A percentile compares a stretch with the other conserved stretches of the same genome.
Evolutionary conservation across 2,113 vertebrate genomes (phyloP).

Genomic region (Zosterops japonicus): DNA sequence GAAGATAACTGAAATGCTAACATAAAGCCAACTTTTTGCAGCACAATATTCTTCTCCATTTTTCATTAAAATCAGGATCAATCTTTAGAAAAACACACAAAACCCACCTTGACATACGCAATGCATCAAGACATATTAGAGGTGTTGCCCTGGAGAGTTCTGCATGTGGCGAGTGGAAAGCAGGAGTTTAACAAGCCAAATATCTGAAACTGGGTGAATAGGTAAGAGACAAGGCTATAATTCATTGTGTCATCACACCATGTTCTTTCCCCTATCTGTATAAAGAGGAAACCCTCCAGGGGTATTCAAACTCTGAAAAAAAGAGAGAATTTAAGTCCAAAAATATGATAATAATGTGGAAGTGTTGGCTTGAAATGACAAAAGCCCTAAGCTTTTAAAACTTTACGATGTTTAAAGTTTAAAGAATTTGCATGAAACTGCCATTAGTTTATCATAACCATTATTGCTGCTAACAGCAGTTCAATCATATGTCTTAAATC

Average conservation of each 20-base stretch:
- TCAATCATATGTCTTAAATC: conserved; percentile 38
- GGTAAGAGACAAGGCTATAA: conserved; percentile 16
- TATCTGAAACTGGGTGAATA: neutral
- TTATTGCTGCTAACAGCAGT: conserved; percentile 39
- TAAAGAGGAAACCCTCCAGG: neutral
- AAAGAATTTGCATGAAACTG: conserved; percentile 54
- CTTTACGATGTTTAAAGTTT: conserved; percentile 28
- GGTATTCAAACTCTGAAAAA: neutral
- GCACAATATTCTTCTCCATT: neutral
- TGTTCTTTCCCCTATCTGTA: neutral
- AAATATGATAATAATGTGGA: neutral
- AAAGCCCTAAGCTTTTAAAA: conserved; percentile 35
- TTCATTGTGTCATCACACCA: neutral
- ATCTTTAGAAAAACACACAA: neutral
- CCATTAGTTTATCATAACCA: conserved; percentile 44
- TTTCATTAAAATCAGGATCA: neutral
- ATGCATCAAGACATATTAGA: neutral
- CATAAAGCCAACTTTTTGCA: neutral
- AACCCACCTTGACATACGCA: neutral
- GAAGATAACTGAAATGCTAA: neutral
- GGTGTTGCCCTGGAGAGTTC: conserved; percentile 5
- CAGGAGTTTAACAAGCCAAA: neutral
- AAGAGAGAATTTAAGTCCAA: conserved; percentile 9
- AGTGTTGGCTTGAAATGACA: conserved; percentile 5
- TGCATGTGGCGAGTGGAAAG: neutral